Base-by-base conservation (phyloP, 2,113 vertebrate species). In the Ceratotherium simum region DNA sequence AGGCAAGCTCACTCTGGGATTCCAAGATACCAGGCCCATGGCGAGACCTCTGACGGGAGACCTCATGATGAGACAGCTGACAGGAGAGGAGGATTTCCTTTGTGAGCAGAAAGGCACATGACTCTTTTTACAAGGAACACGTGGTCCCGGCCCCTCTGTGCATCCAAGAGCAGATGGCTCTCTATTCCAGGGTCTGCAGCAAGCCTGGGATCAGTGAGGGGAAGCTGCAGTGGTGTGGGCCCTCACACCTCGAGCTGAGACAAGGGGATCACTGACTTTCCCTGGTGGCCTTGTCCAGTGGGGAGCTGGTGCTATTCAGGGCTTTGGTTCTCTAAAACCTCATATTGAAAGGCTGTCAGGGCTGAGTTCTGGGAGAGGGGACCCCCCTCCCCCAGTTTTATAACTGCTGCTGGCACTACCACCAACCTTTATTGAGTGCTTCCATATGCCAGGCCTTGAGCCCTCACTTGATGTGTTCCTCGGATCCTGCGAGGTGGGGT, bases 251-350 rank as follows among this genome's bases (percentile, higher is more conserved):
- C 1, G 8, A 62, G 14, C 70, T 33, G 36, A 36, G 51, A n/a
- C 8, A 23, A 21, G 0, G 33, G 69, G 42, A 21, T n/a, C 10
- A 7, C 18, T 18, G 88, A 10, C n/a, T 17, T 27, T 48, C 46
- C n/a, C 39, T 3, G 33, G 51, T 21, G 21, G 42, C 4, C 0
- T 36, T 8, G 10, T 70, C 29, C 25, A 12, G 25, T 7, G 70
- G 85, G 42, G 36, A 39, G 1, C 0, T 1, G 0, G 23, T 20
- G 64, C 16, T 51, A 17, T 16, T 8, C 4, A 1, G 18, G 70
- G 42, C 64, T 39, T 8, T 60, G 69, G 62, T 25, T 95, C n/a
- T 85, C 87, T 46, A 76, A 64, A 94, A 51, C 56, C n/a, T 48
- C 8, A 6, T 12, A 25, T 51, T n/a, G 20, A 60, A 31, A 83